Conservation (phyloP, 1,140 invertebrate species). For the Drosophila bifasciata region DNA sequence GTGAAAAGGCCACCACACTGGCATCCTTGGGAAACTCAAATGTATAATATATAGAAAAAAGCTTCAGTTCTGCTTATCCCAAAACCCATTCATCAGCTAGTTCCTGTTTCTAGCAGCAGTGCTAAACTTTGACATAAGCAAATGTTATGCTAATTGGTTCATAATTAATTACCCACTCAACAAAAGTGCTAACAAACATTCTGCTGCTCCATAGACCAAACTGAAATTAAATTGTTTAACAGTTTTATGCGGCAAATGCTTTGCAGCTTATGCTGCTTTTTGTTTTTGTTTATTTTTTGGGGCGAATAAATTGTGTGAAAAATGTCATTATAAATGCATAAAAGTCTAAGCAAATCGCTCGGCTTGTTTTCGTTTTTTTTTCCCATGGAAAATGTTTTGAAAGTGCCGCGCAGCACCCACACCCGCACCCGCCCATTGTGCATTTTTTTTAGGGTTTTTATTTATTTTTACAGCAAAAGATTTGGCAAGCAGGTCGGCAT, state of each 20-base stretch:
- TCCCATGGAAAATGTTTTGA: slow-evolving; percentile 64
- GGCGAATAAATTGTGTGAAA: slow-evolving; percentile 72
- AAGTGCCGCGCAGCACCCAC: slow-evolving; percentile 39
- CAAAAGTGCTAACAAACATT: slow-evolving; percentile 16
- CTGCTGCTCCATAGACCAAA: slow-evolving; percentile 27
- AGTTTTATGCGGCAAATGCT: slow-evolving; percentile 48
- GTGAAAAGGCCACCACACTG: slow-evolving; percentile 16
- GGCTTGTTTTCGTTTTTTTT: slow-evolving; percentile 27
- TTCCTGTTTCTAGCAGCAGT: slow-evolving; percentile 25
- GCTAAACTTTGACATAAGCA: slow-evolving; percentile 26
- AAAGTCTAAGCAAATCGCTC: slow-evolving; percentile 39
- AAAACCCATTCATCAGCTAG: background rate
- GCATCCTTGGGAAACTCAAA: slow-evolving; percentile 32
- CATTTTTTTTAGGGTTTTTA: slow-evolving; percentile 28
- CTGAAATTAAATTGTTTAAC: slow-evolving; percentile 66
- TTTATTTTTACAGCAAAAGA: slow-evolving; percentile 42
- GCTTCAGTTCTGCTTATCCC: background rate
- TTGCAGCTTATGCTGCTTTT: slow-evolving; percentile 16
- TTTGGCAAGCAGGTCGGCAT: slow-evolving; percentile 46
- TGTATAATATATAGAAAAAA: background rate
- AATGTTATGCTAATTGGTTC: slow-evolving; percentile 37
- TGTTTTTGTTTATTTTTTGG: no score
- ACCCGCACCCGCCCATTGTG: slow-evolving; percentile 59
- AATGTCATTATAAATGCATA: slow-evolving; percentile 69
- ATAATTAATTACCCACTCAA: slow-evolving; percentile 35